Evolutionary conservation across 2,888 invertebrate genomes (phyloP).

Genomic region (Drymonia ruficornis): DNA sequence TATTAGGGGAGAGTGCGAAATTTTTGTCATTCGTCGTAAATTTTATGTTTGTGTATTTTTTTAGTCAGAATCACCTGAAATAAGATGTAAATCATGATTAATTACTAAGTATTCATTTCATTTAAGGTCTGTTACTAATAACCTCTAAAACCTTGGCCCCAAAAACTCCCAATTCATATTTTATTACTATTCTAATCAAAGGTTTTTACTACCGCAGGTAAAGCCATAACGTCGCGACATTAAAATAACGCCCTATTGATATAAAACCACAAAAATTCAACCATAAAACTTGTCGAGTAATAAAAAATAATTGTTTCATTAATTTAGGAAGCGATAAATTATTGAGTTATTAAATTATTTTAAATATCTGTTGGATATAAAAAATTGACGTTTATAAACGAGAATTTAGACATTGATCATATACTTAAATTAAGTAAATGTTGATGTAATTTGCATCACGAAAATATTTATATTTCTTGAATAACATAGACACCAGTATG

Average conservation of each 20-base stretch:
- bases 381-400: not conserved
- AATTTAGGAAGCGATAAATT: constrained; percentile 9
- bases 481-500: too few relatives aligned
- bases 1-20: too few relatives aligned
- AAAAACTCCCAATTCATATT: constrained; percentile 15
- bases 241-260: constrained; percentile 35
- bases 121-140: not conserved
- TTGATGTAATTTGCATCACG: too few relatives aligned
- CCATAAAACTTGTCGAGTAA: constrained; percentile 26
- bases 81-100: too few relatives aligned
- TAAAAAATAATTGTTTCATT: constrained; percentile 35
- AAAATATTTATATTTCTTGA: too few relatives aligned
- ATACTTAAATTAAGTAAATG: too few relatives aligned
- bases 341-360: not conserved
- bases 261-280: constrained; percentile 33
- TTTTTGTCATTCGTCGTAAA: too few relatives aligned
- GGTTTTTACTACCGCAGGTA: constrained; percentile 32
- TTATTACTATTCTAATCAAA: constrained; percentile 36
- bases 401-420: too few relatives aligned
- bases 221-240: constrained; percentile 28
- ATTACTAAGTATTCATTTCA: too few relatives aligned
- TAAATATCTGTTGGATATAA: not conserved
- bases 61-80: too few relatives aligned
- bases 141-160: not conserved
- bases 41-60: too few relatives aligned